Base-by-base conservation (phyloP, 2,888 invertebrate genomes). In the Bombylius discolor region DNA sequence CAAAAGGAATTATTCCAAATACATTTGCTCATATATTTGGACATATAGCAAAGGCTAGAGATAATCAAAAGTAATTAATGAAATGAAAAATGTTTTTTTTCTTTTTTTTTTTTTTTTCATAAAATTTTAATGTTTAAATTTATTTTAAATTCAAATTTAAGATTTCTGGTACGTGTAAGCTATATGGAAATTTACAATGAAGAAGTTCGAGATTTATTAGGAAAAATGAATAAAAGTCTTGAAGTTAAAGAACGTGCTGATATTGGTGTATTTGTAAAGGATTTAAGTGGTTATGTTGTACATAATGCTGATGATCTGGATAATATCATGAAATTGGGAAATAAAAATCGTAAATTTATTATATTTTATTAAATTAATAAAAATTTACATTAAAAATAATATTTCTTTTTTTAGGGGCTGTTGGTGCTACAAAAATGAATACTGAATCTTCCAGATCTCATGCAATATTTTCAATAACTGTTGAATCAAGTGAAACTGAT, bases 131-230 rank as follows among this genome's bases (percentile, higher is more conserved):
- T 14, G 4, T 51, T 51, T 4, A 1, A 44, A 51, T 13, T 39
- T 45, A 36, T 48, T 23, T 42, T 44, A 47, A 39, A 8, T 61
- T 42, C 44, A 42, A 31, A 12, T 61, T 66, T 9, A 67, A 90
- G 89, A 66, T 99, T 99, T 75, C 79, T 98, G 53, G 98, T 99
- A 7, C 85, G 97, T 63, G 97, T 97, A 6, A 96, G 98, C 0
- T 99, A 98, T 72, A 78, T 99, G 73, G 98, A 99, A 78, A 98
- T 99, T 60, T 99, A 99, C 76, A 99, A 99, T 73, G 99, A 99
- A 74, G 98, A 99, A 74, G 94, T 99, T 0, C 81, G 97, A 34
- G 99, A 99, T 77, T 78, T 99, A 48, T 78, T 99, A 5, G 87
- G 88, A 7, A 91, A 90, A 71, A 90, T 94, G 72, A 85, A 84